These are phyloP conservation scores for Neocloeon triangulifer DNA, from an alignment of 1,140 invertebrate species.

Conservation along the genomic window DNA sequence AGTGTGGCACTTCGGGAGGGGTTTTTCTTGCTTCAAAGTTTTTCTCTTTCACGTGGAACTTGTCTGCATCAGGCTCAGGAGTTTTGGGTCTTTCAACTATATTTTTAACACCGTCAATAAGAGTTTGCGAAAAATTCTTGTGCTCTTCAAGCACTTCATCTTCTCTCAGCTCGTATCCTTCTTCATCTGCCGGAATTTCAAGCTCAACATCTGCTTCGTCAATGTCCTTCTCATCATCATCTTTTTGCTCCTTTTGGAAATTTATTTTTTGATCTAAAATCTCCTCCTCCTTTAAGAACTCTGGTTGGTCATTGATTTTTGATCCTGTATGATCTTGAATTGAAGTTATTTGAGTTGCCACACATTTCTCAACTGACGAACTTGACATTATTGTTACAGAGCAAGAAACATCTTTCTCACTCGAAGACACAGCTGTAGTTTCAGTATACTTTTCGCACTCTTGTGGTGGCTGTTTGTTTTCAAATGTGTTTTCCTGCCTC, in stretches of 20 bases:
- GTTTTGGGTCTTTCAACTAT: slow-evolving; percentile 24
- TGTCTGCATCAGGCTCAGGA: slow-evolving; percentile 20
- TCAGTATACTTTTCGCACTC: slow-evolving; percentile 22
- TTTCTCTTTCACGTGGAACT: slow-evolving; percentile 11
- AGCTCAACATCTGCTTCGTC: slow-evolving; percentile 9
- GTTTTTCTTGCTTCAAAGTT: slow-evolving; percentile 16
- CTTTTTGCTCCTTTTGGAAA: no score
- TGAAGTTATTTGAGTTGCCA: no score
- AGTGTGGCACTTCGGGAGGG: slow-evolving; percentile 4
- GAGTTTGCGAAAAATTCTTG: slow-evolving; percentile 13
- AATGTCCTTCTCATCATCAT: not conserved
- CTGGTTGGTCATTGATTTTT: no score
- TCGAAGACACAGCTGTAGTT: slow-evolving; percentile 23
- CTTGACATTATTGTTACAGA: no score
- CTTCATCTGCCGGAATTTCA: slow-evolving; percentile 10
- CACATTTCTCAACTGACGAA: no score
- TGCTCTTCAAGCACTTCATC: slow-evolving; percentile 14
- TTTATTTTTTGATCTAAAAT: no score
- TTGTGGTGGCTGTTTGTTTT: no score
- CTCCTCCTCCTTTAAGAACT: no score
- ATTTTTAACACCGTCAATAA: slow-evolving; percentile 18
- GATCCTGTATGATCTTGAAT: no score
- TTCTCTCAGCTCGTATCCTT: slow-evolving; percentile 8
- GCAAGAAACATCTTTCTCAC: slow-evolving; percentile 21
- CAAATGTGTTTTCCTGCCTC: no score